Conservation (phyloP, 1,140 invertebrate species). For the Lepidostoma basale region DNA sequence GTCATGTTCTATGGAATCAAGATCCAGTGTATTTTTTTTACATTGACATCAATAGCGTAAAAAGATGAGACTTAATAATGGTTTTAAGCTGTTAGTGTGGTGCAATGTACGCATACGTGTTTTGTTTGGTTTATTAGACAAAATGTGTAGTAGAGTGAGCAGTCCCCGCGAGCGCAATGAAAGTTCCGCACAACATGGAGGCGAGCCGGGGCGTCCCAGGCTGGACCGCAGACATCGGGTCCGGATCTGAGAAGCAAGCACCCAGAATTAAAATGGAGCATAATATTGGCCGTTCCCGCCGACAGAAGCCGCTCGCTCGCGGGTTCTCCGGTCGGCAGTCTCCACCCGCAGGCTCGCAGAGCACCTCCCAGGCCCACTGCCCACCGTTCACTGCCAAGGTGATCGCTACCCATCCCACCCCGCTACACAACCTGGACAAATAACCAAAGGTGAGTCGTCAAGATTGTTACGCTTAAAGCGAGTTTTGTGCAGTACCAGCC, state of each 20-base stretch:
- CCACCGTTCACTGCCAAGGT: conserved; percentile 39
- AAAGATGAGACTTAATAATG: too few relatives aligned
- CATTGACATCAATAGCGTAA: too few relatives aligned
- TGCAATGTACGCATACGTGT: too few relatives aligned
- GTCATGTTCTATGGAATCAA: too few relatives aligned
- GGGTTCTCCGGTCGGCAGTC: background rate
- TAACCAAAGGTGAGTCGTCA: conserved; percentile 33
- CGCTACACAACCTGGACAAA: background rate
- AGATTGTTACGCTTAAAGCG: conserved; percentile 27
- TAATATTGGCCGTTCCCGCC: conserved; percentile 22
- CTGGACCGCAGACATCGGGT: background rate
- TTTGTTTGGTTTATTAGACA: too few relatives aligned
- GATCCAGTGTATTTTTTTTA: too few relatives aligned
- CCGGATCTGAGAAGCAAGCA: conserved; percentile 40
- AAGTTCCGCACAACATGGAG: conserved; percentile 8
- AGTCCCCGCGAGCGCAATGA: too few relatives aligned
- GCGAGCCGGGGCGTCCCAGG: conserved; percentile 18
- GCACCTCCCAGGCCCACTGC: background rate
- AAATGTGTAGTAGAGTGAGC: too few relatives aligned
- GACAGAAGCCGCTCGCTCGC: conserved; percentile 11
- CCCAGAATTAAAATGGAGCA: conserved; percentile 46
- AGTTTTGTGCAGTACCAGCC: background rate
- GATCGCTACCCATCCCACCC: background rate
- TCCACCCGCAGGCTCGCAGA: background rate
- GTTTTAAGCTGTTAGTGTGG: too few relatives aligned